Percentiles rank a stretch among this genome's conserved stretches.
These are phyloP conservation scores for Chrysocyon brachyurus DNA, from an alignment of 2,797 vertebrate genomes.

Conservation along the genomic window DNA sequence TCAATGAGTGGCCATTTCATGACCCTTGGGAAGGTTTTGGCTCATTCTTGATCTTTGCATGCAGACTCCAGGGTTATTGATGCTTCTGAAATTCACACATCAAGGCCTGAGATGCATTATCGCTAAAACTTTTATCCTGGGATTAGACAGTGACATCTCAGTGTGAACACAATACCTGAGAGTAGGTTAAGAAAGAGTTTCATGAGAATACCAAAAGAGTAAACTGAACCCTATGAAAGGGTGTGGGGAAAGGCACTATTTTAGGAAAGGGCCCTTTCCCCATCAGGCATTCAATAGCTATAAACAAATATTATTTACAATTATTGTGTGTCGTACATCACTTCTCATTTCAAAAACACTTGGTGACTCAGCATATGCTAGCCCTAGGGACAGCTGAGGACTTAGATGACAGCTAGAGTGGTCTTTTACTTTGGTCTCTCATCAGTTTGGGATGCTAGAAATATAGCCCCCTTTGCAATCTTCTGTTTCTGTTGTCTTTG, in stretches of 20 bases:
- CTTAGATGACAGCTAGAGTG: background rate
- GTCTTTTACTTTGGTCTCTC: background rate
- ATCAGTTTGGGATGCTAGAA: background rate
- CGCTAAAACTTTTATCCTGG: background rate
- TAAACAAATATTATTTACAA: background rate
- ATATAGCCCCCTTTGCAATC: rapidly evolving
- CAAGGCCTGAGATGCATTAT: background rate
- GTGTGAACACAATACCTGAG: background rate
- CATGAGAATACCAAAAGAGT: too few species aligned
- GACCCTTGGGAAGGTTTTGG: background rate
- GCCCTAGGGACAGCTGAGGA: background rate
- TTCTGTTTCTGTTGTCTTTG: background rate
- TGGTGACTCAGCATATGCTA: background rate
- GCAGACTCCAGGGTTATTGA: background rate
- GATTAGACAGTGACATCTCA: background rate
- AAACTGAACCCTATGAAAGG: background rate
- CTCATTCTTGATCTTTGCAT: background rate
- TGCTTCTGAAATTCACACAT: background rate
- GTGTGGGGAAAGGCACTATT: background rate
- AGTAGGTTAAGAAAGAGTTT: background rate
- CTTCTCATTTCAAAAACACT: background rate
- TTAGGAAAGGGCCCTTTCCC: background rate
- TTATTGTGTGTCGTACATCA: background rate
- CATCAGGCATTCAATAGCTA: rapidly evolving
- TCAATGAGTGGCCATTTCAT: background rate